phyloP scores from a whole-genome alignment of 2,113 vertebrate species.

The Diadophis punctatus region DNA sequence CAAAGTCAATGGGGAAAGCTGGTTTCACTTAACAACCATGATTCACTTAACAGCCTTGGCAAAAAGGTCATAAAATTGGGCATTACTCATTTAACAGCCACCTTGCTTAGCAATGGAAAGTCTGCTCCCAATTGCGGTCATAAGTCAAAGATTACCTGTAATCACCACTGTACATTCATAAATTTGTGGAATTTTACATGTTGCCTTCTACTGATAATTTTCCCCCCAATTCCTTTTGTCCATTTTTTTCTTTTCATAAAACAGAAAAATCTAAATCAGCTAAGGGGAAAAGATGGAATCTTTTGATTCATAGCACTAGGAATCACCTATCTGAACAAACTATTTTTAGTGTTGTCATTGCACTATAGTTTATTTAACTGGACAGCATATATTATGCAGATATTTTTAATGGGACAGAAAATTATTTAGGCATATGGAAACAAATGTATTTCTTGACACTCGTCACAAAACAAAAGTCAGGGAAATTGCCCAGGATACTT shows the following conservation, averaged over 20 bases:
- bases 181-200: neutral
- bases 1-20: too few species aligned
- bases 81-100: too few species aligned
- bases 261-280: neutral
- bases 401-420: neutral
- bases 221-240: neutral
- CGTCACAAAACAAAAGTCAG: neutral
- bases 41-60: too few species aligned
- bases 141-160: too few species aligned
- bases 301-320: too few species aligned
- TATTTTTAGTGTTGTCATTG: neutral
- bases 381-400: neutral
- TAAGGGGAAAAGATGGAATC: too few species aligned
- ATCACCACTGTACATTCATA: too few species aligned
- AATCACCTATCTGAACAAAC: too few species aligned
- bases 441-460: neutral
- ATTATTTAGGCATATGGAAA: neutral
- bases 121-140: too few species aligned
- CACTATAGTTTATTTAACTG: neutral
- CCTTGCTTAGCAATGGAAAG: too few species aligned
- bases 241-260: neutral
- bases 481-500: neutral
- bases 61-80: too few species aligned
- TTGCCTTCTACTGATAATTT: neutral
- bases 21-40: too few species aligned